Base-by-base conservation (phyloP, 2,888 invertebrate species). In the Torymus aiolomorphi region DNA sequence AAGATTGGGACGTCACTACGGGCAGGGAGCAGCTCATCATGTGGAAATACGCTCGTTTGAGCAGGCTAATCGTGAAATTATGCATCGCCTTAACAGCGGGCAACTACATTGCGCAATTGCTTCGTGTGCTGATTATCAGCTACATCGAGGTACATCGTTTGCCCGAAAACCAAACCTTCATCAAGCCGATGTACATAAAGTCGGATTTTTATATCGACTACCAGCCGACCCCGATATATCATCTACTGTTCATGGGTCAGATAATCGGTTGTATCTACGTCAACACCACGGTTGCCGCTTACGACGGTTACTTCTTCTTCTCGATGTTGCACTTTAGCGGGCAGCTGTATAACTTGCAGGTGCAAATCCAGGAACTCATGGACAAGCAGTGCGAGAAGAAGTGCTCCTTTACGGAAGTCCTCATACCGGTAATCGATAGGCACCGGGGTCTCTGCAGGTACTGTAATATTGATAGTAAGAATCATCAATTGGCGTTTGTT, bases 11-110 rank as follows among this genome's bases (percentile, higher is more conserved):
- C 2, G 20, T 12, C 11, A 8, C 20, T 1, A 52, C 52, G 0
- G 20, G 3, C 4, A 20, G 18, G 14, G 52, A 54, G 13, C 66
- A 67, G n/a, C 1, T 2, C 11, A 13, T 67, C 2, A 67, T 67
- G 66, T 67, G 66, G 66, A 67, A 13, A 54, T 12, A 67, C 24
- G 66, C 66, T 5, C 24, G 31, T 4, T n/a, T 20, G 1, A 54
- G 51, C 24, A 51, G 20, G 12, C 2, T 54, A 16, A 51, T 66
- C 16, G 65, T 12, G 4, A 67, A 2, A 13, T 18, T 16, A 16
- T 11, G 66, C 51, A 11, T 52, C 18, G 11, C 12, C 8, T 20
- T 54, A 51, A 49, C 66, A 12, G 18, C 2, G 51, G 66, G 3
- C 16, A 13, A 11, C 18, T 24, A 5, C 18, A 8, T 1, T 51